Evolutionary conservation across 2,888 invertebrate genomes (phyloP), one percentile per base, ranked within the genome.

Genomic region (Campaea margaritaria): DNA sequence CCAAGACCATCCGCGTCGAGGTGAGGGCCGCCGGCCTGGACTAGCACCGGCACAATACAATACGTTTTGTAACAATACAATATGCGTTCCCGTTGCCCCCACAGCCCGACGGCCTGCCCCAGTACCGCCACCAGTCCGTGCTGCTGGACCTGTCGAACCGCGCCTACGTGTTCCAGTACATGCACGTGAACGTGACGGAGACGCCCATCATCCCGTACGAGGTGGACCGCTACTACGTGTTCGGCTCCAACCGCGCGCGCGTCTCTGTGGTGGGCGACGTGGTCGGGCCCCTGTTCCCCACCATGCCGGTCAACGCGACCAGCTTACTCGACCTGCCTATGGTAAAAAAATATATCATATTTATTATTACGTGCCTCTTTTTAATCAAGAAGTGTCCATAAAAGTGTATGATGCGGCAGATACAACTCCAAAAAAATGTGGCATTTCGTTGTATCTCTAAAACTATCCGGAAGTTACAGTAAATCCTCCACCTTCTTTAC

Each of bases 131-230:
- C 92, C 98, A 99, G 70, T 97, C 99, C 0, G 95, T 98, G 46
- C 93, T 99, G 0, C 91, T 99, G 10, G 99, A 99, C 93, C 93
- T 99, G 59, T 98, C 98, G 67, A 98, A 96, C 87, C 95, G 97
- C 38, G 97, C 98, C 0, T 97, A 97, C 85, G 96, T 97, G 51
- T 96, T 98, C 90, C 98, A 98, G 76, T 98, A 98, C 85, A 96
- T 99, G 95, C 98, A 99, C 87, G 97, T 99, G 0, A 98, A 98
- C 85, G 96, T 99, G 7, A 98, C 98, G 0, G 98, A 99, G 86
- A 96, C 96, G 0, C 97, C 99, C 2, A 94, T 97, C 58, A 97
- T 98, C 69, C 97, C 98, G 0, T 98, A 98, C 85, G 96, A 97
- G 70, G 96, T 89, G 70, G 89, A 91, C 79, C 96, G 84, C 71